Evolutionary conservation across 2,888 invertebrate genomes (phyloP), one percentile per base, ranked within the genome.

Genomic region (Nomada flava): DNA sequence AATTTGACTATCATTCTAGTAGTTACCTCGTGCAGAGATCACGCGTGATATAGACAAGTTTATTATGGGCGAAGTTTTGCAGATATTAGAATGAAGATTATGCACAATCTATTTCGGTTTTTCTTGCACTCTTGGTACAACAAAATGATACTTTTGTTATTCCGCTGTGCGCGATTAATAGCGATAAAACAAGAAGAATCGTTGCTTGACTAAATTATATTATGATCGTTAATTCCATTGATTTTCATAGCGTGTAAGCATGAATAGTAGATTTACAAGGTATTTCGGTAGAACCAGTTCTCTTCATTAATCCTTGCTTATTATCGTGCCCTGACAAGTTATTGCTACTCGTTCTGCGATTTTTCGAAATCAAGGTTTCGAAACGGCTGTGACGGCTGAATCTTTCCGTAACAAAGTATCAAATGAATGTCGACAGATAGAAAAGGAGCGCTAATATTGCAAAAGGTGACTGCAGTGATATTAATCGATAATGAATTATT

Each of bases 251-350:
- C 65, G 53, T 29, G 57, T 11, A 36, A 55, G 72, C 65, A 71
- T 84, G 80, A 82, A 67, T 87, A 79, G 84, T 85, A 79, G 76
- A 55, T 76, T 85, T 84, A 75, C 73, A 52, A 78, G 55, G 20
- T 69, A 76, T 84, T 76, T 76, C 64, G 59, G 23, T 57, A 73
- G 62, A 65, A 83, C 81, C 80, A 83, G 79, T 79, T 63, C 72
- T 85, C 77, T 83, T 69, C 70, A 59, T 73, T 76, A 72, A 79
- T 75, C 70, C 67, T 68, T 52, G 52, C 53, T 44, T 53, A 13
- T 79, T 68, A 71, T 82, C 70, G 59, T 20, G 55, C 29, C 42
- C 50, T 71, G 67, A 60, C 74, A 62, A 53, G 68, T 75, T 77
- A 82, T 78, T 72, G 78, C 80, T 76, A 64, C 47, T 26, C 20